These are phyloP conservation scores for Apolygus lucorum DNA, from an alignment of 1,140 invertebrate species.

Conservation along the genomic window DNA sequence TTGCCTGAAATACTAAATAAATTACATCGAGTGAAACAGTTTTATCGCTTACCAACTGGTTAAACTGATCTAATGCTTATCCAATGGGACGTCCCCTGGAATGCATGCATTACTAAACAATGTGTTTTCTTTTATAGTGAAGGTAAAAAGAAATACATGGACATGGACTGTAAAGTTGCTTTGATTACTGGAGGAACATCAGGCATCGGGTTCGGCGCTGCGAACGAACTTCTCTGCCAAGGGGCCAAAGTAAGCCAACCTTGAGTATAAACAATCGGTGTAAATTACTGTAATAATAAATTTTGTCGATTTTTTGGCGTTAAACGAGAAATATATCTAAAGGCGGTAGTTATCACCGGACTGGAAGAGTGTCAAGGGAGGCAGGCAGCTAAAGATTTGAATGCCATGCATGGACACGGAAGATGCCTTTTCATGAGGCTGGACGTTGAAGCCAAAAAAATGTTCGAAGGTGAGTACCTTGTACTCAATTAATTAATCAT, in stretches of 20 bases:
- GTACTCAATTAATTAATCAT: no score
- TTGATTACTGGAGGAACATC: constrained; percentile 60
- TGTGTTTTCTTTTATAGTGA: background rate
- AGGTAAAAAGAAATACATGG: constrained; percentile 41
- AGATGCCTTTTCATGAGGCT: constrained; percentile 25
- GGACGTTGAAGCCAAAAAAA: constrained; percentile 24
- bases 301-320: no score
- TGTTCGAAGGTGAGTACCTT: constrained; percentile 29
- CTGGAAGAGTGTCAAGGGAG: constrained; percentile 23
- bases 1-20: no score
- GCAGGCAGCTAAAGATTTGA: constrained; percentile 24
- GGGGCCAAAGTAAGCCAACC: constrained; percentile 37
- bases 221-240: constrained; percentile 54
- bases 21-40: no score
- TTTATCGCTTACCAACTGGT: no score
- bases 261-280: no score
- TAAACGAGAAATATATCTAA: no score
- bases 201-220: constrained; percentile 58
- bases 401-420: constrained; percentile 24
- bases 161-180: constrained; percentile 56
- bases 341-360: constrained; percentile 26
- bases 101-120: no score
- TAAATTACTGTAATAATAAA: no score
- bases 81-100: no score
- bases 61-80: no score